Evolutionary conservation across 2,113 vertebrate species (phyloP), one percentile per base, ranked within the genome.

Genomic region (Falcunculus frontatus): DNA sequence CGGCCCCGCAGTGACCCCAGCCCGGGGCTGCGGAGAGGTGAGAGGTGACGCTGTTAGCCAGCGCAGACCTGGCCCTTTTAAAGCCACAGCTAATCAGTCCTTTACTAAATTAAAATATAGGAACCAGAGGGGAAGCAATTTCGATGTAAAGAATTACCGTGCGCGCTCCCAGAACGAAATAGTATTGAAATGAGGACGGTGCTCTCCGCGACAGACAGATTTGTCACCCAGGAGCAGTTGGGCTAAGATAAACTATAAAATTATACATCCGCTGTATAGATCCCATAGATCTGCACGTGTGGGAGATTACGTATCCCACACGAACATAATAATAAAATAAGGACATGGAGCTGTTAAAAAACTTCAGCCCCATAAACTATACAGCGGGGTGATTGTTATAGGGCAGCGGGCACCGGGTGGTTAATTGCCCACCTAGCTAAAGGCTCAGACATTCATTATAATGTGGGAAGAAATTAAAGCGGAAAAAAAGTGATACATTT

Each of bases 71-170:
- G 96, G 95, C 93, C 95, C 93, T 96, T 96, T 91, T 79, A 94
- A 94, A 96, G 94, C 94, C 93, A 35, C 95, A 94, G 94, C 88
- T 97, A 95, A 95, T 96, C 95, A 97, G 82, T 88, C 93, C 93
- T 97, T 90, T 33, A 17, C 85, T 94, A 96, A 95, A 96, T 96
- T 95, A 93, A 96, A 95, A 85, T 32, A 32, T 80, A 77, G 94
- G 90, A 53, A 93, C 70, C 89, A 80, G 96, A 85, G 92, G 87
- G 94, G 84, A 96, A 90, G 96, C 90, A 73, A 96, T 96, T 96
- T 96, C 94, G 95, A 96, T 96, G 96, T 91, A 32, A 94, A 85
- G 87, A 95, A 91, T 96, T 95, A 89, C 89, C 47, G 3, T 12
- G 87, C 46, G 37, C 67, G 23, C 78, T 68, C 67, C 65, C 32